Conservation (phyloP, 2,888 invertebrate genomes). For the Diaperis boleti region DNA sequence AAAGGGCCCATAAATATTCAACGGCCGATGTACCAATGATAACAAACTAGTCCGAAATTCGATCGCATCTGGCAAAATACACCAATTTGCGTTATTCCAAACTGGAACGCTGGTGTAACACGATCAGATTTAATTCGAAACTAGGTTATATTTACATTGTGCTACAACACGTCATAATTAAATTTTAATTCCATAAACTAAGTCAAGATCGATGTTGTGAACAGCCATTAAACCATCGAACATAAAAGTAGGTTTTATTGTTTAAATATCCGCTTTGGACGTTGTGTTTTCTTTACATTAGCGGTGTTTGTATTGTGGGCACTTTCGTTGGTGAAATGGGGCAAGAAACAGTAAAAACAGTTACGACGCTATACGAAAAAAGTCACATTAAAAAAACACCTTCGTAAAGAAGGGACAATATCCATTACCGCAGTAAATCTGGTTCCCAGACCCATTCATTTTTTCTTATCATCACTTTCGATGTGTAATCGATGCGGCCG, state of each 20-base stretch:
- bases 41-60: neutral
- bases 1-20: neutral
- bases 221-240: neutral
- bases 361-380: too few species aligned
- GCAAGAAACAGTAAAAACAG: conserved; percentile 1
- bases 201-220: neutral
- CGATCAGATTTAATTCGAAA: conserved; percentile 11
- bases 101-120: neutral
- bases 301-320: conserved; percentile 13
- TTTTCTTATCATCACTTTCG: conserved; percentile 9
- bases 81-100: neutral
- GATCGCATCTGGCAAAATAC: neutral
- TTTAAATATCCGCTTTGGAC: conserved; percentile 18
- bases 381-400: neutral
- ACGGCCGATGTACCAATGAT: neutral
- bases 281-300: conserved; percentile 7
- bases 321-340: conserved; percentile 7
- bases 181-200: neutral
- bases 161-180: conserved; percentile 5
- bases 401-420: neutral
- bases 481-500: conserved; percentile 21
- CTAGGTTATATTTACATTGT: conserved; percentile 2
- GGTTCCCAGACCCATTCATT: neutral
- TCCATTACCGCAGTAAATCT: neutral
- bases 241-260: conserved; percentile 8